A percentile compares a stretch with the other conserved stretches of the same genome.
These are phyloP conservation scores for Uropetala carovei DNA, from an alignment of 2,888 invertebrate species.

Conservation along the genomic window DNA sequence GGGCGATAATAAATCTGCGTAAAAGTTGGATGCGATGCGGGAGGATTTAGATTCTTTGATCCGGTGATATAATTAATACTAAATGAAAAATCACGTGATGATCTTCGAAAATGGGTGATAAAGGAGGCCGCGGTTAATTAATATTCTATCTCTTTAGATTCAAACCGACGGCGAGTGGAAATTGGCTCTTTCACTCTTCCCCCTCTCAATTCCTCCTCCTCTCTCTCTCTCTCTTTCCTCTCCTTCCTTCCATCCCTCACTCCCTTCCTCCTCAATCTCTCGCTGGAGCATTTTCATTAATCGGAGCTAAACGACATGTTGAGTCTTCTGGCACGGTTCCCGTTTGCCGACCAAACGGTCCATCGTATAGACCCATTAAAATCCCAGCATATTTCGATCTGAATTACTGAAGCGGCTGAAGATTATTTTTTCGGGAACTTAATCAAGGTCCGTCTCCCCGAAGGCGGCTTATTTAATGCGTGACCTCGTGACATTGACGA, in stretches of 20 bases:
- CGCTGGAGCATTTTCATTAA: constrained; percentile 18
- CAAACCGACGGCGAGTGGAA: neutral
- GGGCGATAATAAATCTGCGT: no score
- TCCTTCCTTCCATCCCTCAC: neutral
- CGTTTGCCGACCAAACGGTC: neutral
- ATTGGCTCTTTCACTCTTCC: neutral
- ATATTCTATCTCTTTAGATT: neutral
- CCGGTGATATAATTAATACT: neutral
- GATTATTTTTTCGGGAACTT: neutral
- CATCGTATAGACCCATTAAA: constrained; percentile 22
- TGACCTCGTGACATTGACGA: constrained; percentile 2
- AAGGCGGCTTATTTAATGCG: constrained; percentile 22
- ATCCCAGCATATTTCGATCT: constrained; percentile 31
- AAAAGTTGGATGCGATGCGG: no score
- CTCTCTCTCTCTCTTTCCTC: neutral
- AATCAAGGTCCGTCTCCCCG: constrained; percentile 24
- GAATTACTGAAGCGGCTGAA: neutral
- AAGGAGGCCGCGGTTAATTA: neutral
- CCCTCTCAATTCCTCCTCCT: neutral
- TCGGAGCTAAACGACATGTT: constrained; percentile 37
- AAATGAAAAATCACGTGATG: neutral
- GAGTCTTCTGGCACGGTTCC: constrained; percentile 35
- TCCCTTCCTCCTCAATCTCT: neutral
- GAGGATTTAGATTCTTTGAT: no score
- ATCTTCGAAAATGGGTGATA: neutral